These are phyloP conservation scores for Drosophila pallidifrons DNA, from an alignment of 1,140 invertebrate species.

Conservation along the genomic window DNA sequence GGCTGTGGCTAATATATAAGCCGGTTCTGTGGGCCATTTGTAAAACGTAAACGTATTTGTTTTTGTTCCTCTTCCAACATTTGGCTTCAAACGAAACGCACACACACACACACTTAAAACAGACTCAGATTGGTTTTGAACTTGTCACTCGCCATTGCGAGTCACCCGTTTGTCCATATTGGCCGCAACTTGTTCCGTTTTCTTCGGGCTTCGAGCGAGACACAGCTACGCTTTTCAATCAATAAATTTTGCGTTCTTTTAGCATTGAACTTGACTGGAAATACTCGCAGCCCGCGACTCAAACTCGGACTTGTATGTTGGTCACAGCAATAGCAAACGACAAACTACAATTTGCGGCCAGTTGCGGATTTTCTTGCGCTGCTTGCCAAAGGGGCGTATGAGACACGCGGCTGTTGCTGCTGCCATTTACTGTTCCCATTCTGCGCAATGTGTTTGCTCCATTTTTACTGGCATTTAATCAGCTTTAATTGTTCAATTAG, in stretches of 20 bases:
- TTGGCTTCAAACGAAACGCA: slow-evolving; percentile 35
- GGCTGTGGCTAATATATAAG: slow-evolving; percentile 37
- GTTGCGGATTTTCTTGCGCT: slow-evolving; percentile 54
- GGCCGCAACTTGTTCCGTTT: slow-evolving; percentile 75
- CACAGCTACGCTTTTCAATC: slow-evolving; percentile 51
- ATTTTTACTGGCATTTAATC: slow-evolving; percentile 51
- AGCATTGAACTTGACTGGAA: slow-evolving; percentile 41
- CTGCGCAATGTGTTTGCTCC: slow-evolving; percentile 38
- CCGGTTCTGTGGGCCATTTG: slow-evolving; percentile 72
- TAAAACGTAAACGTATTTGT: slow-evolving; percentile 37
- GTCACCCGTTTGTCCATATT: slow-evolving; percentile 61
- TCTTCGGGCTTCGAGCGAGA: slow-evolving; percentile 39
- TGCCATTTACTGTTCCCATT: slow-evolving; percentile 47
- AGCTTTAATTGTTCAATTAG: slow-evolving; percentile 74
- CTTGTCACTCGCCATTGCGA: slow-evolving; percentile 79
- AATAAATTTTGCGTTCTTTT: slow-evolving; percentile 58
- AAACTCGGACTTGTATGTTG: slow-evolving; percentile 21
- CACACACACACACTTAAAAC: slow-evolving; percentile 18
- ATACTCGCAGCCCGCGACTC: not conserved
- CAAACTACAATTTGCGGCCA: slow-evolving; percentile 36
- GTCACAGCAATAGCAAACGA: slow-evolving; percentile 12
- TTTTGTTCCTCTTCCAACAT: slow-evolving; percentile 40
- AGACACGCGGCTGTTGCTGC: not conserved
- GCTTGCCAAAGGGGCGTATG: slow-evolving; percentile 39
- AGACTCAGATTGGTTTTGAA: slow-evolving; percentile 57